phyloP scores from a whole-genome alignment of 2,113 vertebrate genomes.

The Hippocampus abdominalis region DNA sequence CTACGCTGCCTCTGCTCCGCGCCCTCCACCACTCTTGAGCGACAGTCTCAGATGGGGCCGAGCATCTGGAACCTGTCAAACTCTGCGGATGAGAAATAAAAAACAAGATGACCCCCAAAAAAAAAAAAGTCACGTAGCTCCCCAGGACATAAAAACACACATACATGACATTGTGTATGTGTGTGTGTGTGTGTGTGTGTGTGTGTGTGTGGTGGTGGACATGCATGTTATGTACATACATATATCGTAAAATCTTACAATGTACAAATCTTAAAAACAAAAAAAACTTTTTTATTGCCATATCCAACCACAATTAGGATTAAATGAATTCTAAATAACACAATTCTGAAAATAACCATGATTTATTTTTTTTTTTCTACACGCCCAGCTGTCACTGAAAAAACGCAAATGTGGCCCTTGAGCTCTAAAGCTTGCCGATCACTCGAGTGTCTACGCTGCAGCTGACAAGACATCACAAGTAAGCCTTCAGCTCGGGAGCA shows the following conservation, averaged over 20 bases:
- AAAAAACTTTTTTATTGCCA: too few species aligned
- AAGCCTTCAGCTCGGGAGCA: constrained; percentile 16
- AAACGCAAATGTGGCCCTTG: not conserved
- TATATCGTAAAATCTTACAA: too few species aligned
- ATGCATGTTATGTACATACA: too few species aligned
- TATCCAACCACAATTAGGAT: too few species aligned
- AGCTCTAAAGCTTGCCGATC: not conserved
- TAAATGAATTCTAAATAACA: too few species aligned
- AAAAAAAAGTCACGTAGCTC: not conserved
- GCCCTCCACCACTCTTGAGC: constrained; percentile 48
- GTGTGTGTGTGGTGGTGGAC: too few species aligned
- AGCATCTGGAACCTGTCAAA: constrained; percentile 57
- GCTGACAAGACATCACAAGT: constrained; percentile 6
- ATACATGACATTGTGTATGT: not conserved
- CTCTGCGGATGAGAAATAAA: constrained; percentile 34
- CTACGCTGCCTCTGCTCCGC: constrained; percentile 50
- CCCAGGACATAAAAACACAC: not conserved
- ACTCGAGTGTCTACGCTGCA: not conserved
- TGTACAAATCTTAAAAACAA: too few species aligned
- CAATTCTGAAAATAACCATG: too few species aligned
- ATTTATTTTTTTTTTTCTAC: too few species aligned
- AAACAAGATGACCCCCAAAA: not conserved
- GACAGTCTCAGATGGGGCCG: constrained; percentile 32
- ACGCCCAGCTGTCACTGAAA: not conserved
- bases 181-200: too few species aligned